phyloP scores from a whole-genome alignment of 2,888 invertebrate species.

The Tigriopus californicus region DNA sequence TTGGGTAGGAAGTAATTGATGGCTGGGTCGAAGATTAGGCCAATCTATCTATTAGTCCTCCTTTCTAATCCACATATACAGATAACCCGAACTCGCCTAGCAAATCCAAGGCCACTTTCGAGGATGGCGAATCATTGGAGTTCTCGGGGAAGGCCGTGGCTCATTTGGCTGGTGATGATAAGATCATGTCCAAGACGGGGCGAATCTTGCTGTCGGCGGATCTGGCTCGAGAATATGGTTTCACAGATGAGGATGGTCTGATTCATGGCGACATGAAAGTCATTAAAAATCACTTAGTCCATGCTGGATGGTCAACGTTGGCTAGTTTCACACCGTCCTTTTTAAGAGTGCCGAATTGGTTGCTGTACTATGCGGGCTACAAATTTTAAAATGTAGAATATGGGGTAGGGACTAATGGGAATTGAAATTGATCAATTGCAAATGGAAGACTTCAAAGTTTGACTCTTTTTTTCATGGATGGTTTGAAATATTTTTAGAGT shows the following conservation, averaged over 20 bases:
- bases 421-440: too few species aligned
- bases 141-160: conserved; percentile 10
- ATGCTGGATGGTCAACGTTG: background rate
- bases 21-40: too few species aligned
- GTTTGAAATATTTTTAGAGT: too few species aligned
- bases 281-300: background rate
- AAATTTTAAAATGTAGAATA: conserved; percentile 13
- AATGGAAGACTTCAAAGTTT: too few species aligned
- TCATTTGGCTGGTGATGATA: background rate
- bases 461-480: too few species aligned
- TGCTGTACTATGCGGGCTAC: background rate
- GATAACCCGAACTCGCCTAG: background rate
- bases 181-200: conserved; percentile 4
- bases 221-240: conserved; percentile 12
- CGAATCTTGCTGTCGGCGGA: background rate
- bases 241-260: conserved; percentile 8
- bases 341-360: background rate
- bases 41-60: too few species aligned
- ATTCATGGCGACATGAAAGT: background rate
- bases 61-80: background rate
- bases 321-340: background rate
- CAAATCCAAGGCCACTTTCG: conserved; percentile 4
- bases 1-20: background rate
- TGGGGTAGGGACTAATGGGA: too few species aligned
- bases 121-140: conserved; percentile 2